phyloP scores from a whole-genome alignment of 2,888 invertebrate genomes.

The Deilephila elpenor region DNA sequence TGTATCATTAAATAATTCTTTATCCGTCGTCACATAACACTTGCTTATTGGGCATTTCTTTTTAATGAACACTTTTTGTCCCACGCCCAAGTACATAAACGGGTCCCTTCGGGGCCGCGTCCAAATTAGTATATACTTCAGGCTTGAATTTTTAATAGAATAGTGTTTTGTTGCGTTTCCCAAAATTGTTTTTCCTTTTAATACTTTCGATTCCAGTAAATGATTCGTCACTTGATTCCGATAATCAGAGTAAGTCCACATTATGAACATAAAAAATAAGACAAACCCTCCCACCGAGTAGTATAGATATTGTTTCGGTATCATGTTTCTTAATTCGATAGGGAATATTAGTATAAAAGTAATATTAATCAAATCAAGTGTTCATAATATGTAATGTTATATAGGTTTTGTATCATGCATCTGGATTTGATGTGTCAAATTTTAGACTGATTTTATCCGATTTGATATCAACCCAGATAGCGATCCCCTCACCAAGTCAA shows the following conservation, averaged over 20 bases:
- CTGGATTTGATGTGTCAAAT: too few species aligned
- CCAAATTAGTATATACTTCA: conserved; percentile 57
- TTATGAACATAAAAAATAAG: neutral
- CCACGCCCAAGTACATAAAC: conserved; percentile 49
- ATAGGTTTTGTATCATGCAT: too few species aligned
- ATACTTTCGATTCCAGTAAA: neutral
- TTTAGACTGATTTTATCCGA: too few species aligned
- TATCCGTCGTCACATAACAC: conserved; percentile 54
- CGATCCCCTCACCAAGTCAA: too few species aligned
- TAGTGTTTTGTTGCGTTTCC: neutral
- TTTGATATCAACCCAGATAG: too few species aligned
- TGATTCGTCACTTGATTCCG: neutral
- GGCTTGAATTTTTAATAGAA: neutral
- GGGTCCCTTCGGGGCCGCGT: conserved; percentile 48
- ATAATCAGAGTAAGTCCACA: conserved; percentile 10
- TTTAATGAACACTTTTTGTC: conserved; percentile 47
- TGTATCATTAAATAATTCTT: conserved; percentile 38
- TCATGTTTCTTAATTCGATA: neutral
- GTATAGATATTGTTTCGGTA: neutral
- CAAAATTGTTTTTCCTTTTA: too few species aligned
- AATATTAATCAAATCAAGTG: too few species aligned
- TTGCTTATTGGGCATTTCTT: conserved; percentile 51
- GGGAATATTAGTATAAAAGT: too few species aligned
- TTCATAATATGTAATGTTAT: too few species aligned
- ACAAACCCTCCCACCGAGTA: neutral